Conservation (phyloP, 1,140 invertebrate species). For the Drosophila melanica region DNA sequence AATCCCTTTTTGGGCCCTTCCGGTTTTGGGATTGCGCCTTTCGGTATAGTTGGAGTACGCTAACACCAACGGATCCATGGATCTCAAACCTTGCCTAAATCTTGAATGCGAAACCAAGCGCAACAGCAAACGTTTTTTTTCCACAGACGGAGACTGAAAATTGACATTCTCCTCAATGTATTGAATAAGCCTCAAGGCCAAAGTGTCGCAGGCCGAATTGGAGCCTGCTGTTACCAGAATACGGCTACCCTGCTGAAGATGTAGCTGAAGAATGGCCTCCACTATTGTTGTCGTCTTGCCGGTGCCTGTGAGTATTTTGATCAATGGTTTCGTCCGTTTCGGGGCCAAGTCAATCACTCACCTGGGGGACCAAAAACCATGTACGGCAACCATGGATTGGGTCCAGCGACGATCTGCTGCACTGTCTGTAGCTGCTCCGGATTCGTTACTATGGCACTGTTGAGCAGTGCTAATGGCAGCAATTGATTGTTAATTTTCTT, state of each 20-base stretch:
- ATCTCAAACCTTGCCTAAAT: slow-evolving; percentile 58
- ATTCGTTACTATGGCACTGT: slow-evolving; percentile 53
- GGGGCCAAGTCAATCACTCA: slow-evolving; percentile 8
- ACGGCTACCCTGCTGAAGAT: slow-evolving; percentile 72
- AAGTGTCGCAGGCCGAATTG: slow-evolving; percentile 91
- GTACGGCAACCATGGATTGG: slow-evolving; percentile 57
- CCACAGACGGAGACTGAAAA: not conserved
- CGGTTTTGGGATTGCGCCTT: not conserved
- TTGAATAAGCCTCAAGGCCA: slow-evolving; percentile 86
- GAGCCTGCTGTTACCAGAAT: slow-evolving; percentile 90
- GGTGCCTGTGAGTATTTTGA: slow-evolving; percentile 83
- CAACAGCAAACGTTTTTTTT: not conserved
- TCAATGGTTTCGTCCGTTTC: not conserved
- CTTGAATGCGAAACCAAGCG: slow-evolving; percentile 47
- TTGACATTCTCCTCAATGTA: slow-evolving; percentile 67
- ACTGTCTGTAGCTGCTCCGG: slow-evolving; percentile 70
- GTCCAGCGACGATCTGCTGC: slow-evolving; percentile 59
- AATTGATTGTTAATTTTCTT: not conserved
- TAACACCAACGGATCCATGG: slow-evolving; percentile 23
- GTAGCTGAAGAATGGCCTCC: slow-evolving; percentile 87
- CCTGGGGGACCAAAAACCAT: slow-evolving; percentile 79
- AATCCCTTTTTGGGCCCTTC: slow-evolving; percentile 4
- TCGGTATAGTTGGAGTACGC: slow-evolving; percentile 50
- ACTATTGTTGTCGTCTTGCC: slow-evolving; percentile 92
- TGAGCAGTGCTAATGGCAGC: slow-evolving; percentile 34